A percentile compares a stretch with the other conserved stretches of the same genome.
These are phyloP conservation scores for Xanthorhoe spadicearia DNA, from an alignment of 2,888 invertebrate genomes.

Conservation along the genomic window DNA sequence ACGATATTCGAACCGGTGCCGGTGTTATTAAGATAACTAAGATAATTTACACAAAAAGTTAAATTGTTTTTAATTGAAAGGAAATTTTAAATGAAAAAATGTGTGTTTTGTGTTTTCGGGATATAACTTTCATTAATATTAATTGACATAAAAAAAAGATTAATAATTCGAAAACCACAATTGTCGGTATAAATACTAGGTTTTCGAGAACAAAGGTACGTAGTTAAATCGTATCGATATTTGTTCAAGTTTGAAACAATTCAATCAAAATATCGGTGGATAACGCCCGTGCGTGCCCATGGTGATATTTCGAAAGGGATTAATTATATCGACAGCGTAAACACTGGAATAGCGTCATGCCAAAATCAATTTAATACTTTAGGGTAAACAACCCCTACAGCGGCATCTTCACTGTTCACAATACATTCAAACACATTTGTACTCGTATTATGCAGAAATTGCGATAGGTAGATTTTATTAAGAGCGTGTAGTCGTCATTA, in stretches of 20 bases:
- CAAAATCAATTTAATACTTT: constrained; percentile 49
- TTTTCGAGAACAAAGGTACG: constrained; percentile 32
- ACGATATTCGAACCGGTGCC: background rate
- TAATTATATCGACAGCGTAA: constrained; percentile 74
- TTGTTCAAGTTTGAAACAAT: constrained; percentile 75
- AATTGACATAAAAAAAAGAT: background rate
- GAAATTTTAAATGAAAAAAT: no score
- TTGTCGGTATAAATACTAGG: constrained; percentile 3
- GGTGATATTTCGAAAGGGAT: constrained; percentile 69
- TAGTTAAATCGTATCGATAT: constrained; percentile 66
- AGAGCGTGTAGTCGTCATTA: no score
- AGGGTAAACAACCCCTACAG: constrained; percentile 35
- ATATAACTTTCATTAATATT: background rate
- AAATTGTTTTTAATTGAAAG: background rate
- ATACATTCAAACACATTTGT: background rate
- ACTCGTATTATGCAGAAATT: background rate
- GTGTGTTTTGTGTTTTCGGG: no score
- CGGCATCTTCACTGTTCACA: background rate
- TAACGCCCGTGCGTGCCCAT: constrained; percentile 55
- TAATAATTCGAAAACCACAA: background rate
- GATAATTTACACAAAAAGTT: background rate
- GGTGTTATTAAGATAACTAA: no score
- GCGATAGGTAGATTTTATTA: no score
- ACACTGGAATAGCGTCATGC: constrained; percentile 59
- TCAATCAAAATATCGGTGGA: constrained; percentile 73